Percentiles rank a stretch among this genome's conserved stretches.
Conservation (phyloP, 2,113 vertebrate species). For the Motacilla alba region DNA sequence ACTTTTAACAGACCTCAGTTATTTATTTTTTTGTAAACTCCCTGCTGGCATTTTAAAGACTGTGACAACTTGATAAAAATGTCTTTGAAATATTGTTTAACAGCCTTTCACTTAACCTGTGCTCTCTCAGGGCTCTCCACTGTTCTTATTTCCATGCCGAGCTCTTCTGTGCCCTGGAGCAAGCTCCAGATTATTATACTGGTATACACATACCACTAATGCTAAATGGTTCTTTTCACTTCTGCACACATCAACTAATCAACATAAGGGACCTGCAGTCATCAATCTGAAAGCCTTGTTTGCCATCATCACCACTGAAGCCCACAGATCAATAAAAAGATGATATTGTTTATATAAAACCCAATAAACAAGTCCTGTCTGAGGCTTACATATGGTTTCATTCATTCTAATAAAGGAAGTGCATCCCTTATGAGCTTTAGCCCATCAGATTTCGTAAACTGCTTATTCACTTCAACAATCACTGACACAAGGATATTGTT, state of each 20-base stretch:
- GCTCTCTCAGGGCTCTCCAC: neutral
- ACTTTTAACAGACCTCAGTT: neutral
- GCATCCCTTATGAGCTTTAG: constrained; percentile 34
- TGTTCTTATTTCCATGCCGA: neutral
- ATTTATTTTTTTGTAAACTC: neutral
- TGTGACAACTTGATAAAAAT: neutral
- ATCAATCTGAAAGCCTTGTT: constrained; percentile 33
- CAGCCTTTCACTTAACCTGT: constrained; percentile 16
- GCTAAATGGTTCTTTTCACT: constrained; percentile 2
- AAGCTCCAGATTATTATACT: neutral
- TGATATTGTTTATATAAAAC: constrained; percentile 53
- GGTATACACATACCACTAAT: neutral
- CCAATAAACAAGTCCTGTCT: constrained; percentile 40
- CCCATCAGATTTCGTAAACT: neutral
- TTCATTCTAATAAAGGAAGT: constrained; percentile 63
- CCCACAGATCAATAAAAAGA: constrained; percentile 53
- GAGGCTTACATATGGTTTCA: constrained; percentile 47
- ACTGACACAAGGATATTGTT: constrained; percentile 37
- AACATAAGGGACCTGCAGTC: neutral
- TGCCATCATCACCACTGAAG: constrained; percentile 34
- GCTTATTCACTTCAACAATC: constrained; percentile 21
- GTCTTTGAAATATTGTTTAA: neutral
- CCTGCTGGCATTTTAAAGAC: neutral
- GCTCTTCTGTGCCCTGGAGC: constrained; percentile 6
- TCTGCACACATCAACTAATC: neutral